Evolutionary conservation across 1,140 invertebrate genomes (phyloP).

Genomic region (Leptestheria dahalacensis): DNA sequence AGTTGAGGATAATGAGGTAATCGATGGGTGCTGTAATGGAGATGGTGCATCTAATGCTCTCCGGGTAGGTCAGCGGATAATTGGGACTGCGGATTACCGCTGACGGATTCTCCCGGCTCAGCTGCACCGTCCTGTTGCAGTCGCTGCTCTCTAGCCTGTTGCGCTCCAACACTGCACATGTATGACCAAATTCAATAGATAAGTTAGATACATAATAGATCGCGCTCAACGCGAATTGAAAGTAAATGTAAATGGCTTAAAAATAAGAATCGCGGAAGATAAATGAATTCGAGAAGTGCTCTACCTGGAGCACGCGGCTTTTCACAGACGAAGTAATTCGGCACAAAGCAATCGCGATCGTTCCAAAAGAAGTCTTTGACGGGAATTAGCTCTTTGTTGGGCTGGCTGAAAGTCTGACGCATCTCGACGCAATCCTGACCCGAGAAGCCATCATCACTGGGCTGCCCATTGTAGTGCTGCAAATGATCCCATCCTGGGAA

Average conservation of each 20-base stretch:
- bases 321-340: conserved; percentile 56
- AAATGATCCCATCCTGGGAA: conserved; percentile 52
- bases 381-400: conserved; percentile 24
- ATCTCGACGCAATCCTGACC: conserved; percentile 64
- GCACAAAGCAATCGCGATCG: conserved; percentile 49
- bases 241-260: neutral
- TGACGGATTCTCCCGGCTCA: conserved; percentile 39
- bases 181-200: neutral
- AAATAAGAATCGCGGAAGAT: neutral
- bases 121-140: conserved; percentile 44
- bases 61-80: conserved; percentile 51
- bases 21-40: conserved; percentile 40
- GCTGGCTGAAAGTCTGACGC: conserved; percentile 40
- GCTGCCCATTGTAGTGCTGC: conserved; percentile 47
- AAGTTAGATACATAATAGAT: conserved; percentile 1
- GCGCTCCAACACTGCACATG: neutral
- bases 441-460: conserved; percentile 61
- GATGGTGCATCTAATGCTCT: conserved; percentile 46
- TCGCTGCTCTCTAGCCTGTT: conserved; percentile 18
- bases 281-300: conserved; percentile 18
- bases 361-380: conserved; percentile 49
- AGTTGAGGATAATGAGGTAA: conserved; percentile 42
- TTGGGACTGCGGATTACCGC: conserved; percentile 44
- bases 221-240: neutral
- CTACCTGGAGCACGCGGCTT: conserved; percentile 37